Conservation (phyloP, 1,140 invertebrate species). For the Euura saliciscinereae region DNA sequence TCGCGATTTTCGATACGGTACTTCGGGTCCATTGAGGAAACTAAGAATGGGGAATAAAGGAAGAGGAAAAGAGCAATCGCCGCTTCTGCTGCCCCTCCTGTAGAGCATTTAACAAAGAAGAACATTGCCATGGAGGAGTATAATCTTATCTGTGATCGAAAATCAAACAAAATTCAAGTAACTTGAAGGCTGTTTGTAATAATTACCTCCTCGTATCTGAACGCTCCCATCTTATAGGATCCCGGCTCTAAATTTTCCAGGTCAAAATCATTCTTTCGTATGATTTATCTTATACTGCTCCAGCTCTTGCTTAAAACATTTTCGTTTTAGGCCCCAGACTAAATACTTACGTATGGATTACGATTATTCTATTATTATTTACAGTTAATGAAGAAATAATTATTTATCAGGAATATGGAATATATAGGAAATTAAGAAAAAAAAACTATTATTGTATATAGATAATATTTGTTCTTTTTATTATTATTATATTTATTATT, state of each 20-base stretch:
- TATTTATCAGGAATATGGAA: too few relatives aligned
- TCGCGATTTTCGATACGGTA: background rate
- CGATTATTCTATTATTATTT: too few relatives aligned
- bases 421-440: too few relatives aligned
- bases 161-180: conserved; percentile 2
- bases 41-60: background rate
- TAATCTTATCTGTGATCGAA: background rate
- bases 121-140: background rate
- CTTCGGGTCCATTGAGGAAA: background rate
- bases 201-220: conserved; percentile 7
- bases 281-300: background rate
- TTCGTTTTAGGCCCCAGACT: too few relatives aligned
- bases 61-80: too few relatives aligned
- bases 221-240: background rate
- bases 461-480: conserved; percentile 7
- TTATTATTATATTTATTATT: too few relatives aligned
- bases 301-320: too few relatives aligned
- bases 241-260: conserved; percentile 6
- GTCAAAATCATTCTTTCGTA: conserved; percentile 7
- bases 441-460: background rate
- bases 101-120: too few relatives aligned
- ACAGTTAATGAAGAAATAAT: too few relatives aligned
- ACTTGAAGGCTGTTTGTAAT: background rate
- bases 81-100: too few relatives aligned
- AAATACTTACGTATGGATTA: too few relatives aligned